Evolutionary conservation across 1,140 invertebrate species (phyloP), one percentile per base, ranked within the genome.

Genomic region (Babylonia areolata): DNA sequence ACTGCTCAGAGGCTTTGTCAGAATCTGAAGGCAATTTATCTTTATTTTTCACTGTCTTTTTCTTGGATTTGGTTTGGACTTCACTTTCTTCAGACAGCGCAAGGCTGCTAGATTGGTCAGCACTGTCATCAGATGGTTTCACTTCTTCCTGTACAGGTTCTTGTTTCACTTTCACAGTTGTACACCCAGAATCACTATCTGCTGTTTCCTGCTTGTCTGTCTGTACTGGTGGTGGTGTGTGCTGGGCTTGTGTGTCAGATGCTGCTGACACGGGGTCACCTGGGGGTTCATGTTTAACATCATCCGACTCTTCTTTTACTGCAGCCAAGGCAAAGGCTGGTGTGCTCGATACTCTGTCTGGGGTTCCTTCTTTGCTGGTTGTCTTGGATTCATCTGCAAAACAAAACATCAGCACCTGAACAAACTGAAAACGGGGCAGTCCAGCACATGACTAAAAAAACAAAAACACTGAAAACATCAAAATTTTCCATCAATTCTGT

Each of bases 341-440:
- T 0, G 58, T n/a, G 64, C 42, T 58, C 23, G 51, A 23, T 5
- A 77, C 85, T 75, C 51, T 71, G 33, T 85, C 88, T 42, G 79
- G 85, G 31, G 58, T 88, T 35, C 84, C 79, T 71, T 87, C 54
- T 84, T 88, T 88, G 78, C 83, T 82, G 12, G 77, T 89, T 33
- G 71, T 85, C 46, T 78, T 75, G 28, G 84, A 84, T 51, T 79
- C 75, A 58, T 80, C 75, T 82, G 42, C 9, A 69, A 84, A 35
- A 28, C 42, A 46, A 23, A n/a, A 84, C 28, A 23, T 51, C 46
- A 51, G 46, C 46, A 51, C 9, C 46, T 51, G 2, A 51, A n/a
- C n/a, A n/a, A n/a, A n/a, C n/a, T n/a, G n/a, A n/a, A n/a, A n/a
- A n/a, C n/a, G n/a, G n/a, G n/a, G n/a, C n/a, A n/a, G n/a, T n/a